Conservation (phyloP, 2,888 invertebrate species). For the Nineta flava region DNA sequence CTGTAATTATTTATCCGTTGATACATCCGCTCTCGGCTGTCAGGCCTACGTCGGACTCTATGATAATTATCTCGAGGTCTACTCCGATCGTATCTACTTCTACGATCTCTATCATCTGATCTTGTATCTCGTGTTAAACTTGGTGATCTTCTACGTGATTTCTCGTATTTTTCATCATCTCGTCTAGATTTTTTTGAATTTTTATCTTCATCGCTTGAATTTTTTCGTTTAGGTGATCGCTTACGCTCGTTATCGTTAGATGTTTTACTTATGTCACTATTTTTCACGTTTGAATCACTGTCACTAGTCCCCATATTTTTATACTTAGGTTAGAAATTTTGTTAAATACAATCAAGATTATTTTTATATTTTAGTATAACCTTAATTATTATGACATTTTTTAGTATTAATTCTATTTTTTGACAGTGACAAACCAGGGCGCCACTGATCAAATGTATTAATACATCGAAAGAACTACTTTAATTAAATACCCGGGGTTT, state of each 20-base stretch:
- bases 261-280: not conserved
- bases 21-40: conserved; percentile 8
- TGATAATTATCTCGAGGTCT: not conserved
- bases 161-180: not conserved
- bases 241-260: not conserved
- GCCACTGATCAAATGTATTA: too few species aligned
- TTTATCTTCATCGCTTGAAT: not conserved
- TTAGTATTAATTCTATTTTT: too few species aligned
- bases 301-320: too few species aligned
- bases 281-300: too few species aligned
- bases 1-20: conserved; percentile 10
- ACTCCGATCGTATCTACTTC: not conserved
- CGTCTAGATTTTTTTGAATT: not conserved
- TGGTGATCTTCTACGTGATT: not conserved
- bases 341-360: too few species aligned
- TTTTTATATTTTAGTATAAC: too few species aligned
- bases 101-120: not conserved
- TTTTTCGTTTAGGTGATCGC: not conserved
- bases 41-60: conserved; percentile 4
- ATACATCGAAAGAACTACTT: too few species aligned
- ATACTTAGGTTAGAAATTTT: too few species aligned
- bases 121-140: not conserved
- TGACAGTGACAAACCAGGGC: too few species aligned
- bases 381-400: too few species aligned
- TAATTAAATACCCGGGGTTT: too few species aligned